Percentiles rank a stretch among this genome's conserved stretches.
Evolutionary conservation across 2,797 vertebrate genomes (phyloP).

Genomic region (Coilia nasus): DNA sequence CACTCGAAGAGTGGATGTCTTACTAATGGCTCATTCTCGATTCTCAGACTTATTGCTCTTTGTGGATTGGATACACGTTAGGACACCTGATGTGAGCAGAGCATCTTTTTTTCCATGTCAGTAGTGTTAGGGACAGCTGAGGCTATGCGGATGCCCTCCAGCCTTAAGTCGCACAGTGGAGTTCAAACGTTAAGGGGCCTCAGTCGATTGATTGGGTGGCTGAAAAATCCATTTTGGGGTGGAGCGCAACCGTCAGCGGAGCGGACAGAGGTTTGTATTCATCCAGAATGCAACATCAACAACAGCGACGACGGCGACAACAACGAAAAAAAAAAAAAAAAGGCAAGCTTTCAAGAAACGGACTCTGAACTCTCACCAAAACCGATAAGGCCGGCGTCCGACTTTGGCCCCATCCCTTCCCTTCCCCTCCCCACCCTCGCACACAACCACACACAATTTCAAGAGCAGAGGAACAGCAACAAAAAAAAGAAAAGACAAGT

Average conservation of each 20-base stretch:
- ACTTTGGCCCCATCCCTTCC: conserved; percentile 61
- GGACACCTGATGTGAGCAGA: conserved; percentile 50
- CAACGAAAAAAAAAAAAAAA: conserved; percentile 38
- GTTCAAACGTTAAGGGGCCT: conserved; percentile 42
- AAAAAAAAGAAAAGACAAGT: conserved; percentile 64
- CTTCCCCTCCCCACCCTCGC: neutral
- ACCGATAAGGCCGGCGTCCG: conserved; percentile 58
- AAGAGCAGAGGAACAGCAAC: conserved; percentile 49
- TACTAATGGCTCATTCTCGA: conserved; percentile 54
- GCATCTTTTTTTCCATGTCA: conserved; percentile 39
- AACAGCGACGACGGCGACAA: conserved; percentile 14
- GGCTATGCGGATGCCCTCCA: conserved; percentile 50
- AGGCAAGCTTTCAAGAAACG: conserved; percentile 47
- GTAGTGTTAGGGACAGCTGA: conserved; percentile 39
- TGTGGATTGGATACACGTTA: conserved; percentile 47
- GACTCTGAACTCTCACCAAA: conserved; percentile 52
- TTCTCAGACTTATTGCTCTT: conserved; percentile 61
- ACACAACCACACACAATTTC: conserved; percentile 57
- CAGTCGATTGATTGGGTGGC: neutral
- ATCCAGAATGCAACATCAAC: conserved; percentile 25
- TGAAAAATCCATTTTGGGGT: conserved; percentile 12
- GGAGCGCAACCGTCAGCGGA: neutral
- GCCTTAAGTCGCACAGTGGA: conserved; percentile 56
- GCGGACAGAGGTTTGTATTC: conserved; percentile 38
- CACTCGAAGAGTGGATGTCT: conserved; percentile 21